Conservation (phyloP, 2,113 vertebrate genomes). For the Prietella phreatophila region DNA sequence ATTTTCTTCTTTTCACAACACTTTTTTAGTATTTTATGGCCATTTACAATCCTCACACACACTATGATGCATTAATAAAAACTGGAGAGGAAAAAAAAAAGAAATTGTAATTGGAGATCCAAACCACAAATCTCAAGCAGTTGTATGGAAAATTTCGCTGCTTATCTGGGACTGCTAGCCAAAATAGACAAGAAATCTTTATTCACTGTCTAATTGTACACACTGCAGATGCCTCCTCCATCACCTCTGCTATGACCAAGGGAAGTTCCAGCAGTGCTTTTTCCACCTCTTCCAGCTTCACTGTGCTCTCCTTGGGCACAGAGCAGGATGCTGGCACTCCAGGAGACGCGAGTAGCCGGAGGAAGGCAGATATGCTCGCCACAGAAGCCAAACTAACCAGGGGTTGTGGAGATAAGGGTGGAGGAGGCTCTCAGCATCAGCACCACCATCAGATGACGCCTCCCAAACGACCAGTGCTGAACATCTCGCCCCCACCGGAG, state of each 20-base stretch:
- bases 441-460: slow-evolving; percentile 85
- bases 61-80: slow-evolving; percentile 58
- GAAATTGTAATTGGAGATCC: slow-evolving; percentile 55
- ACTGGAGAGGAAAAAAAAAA: slow-evolving; percentile 21
- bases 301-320: slow-evolving; percentile 84
- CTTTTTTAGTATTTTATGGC: background rate
- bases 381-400: slow-evolving; percentile 55
- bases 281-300: slow-evolving; percentile 93
- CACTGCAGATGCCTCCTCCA: slow-evolving; percentile 94
- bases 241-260: slow-evolving; percentile 95
- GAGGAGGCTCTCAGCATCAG: slow-evolving; percentile 77
- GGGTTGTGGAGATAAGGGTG: slow-evolving; percentile 64
- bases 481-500: slow-evolving; percentile 97
- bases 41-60: slow-evolving; percentile 11
- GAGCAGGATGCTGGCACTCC: slow-evolving; percentile 82
- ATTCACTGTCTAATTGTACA: slow-evolving; percentile 92
- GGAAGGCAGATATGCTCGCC: slow-evolving; percentile 71
- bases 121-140: slow-evolving; percentile 52
- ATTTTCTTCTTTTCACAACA: background rate
- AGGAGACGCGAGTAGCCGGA: slow-evolving; percentile 73
- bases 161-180: slow-evolving; percentile 92
- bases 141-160: slow-evolving; percentile 63
- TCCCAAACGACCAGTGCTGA: slow-evolving; percentile 89
- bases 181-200: slow-evolving; percentile 75
- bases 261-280: slow-evolving; percentile 98